These are phyloP conservation scores for Pammene fasciana DNA, from an alignment of 2,888 invertebrate genomes.

Conservation along the genomic window DNA sequence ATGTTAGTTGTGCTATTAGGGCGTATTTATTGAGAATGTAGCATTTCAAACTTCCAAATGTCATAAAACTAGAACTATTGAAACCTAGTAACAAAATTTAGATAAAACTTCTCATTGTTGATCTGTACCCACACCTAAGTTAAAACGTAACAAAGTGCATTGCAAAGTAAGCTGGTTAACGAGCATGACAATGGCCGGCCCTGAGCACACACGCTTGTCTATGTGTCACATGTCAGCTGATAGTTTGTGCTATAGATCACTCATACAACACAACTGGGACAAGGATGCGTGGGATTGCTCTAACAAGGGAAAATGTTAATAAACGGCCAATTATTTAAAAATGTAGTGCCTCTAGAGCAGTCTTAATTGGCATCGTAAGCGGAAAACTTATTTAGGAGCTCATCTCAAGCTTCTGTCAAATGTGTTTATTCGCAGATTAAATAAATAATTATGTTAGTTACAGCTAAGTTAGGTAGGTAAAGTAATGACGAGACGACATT, in stretches of 20 bases:
- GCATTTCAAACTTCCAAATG: no score
- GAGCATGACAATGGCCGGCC: constrained; percentile 24
- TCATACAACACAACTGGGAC: constrained; percentile 21
- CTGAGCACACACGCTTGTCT: constrained; percentile 25
- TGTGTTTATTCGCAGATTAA: no score
- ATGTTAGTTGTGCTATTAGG: no score
- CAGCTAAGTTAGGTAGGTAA: no score
- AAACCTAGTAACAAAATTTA: no score
- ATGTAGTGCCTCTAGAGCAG: background rate
- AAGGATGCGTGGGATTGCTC: constrained; percentile 22
- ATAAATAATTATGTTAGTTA: no score
- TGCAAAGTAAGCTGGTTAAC: constrained; percentile 7
- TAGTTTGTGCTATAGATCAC: constrained; percentile 19
- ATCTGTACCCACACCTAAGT: background rate
- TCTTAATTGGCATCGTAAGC: no score
- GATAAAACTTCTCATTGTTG: background rate
- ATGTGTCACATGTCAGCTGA: constrained; percentile 16
- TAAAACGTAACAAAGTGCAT: constrained; percentile 12
- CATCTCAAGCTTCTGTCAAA: no score
- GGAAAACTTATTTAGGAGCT: no score
- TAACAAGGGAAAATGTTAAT: constrained; percentile 6
- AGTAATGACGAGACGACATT: no score
- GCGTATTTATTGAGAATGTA: no score
- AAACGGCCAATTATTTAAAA: background rate
- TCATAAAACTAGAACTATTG: no score